Percentiles rank a stretch among this genome's conserved stretches.
Evolutionary conservation across 2,888 invertebrate genomes (phyloP).

Genomic region (Cremastinae sp.): DNA sequence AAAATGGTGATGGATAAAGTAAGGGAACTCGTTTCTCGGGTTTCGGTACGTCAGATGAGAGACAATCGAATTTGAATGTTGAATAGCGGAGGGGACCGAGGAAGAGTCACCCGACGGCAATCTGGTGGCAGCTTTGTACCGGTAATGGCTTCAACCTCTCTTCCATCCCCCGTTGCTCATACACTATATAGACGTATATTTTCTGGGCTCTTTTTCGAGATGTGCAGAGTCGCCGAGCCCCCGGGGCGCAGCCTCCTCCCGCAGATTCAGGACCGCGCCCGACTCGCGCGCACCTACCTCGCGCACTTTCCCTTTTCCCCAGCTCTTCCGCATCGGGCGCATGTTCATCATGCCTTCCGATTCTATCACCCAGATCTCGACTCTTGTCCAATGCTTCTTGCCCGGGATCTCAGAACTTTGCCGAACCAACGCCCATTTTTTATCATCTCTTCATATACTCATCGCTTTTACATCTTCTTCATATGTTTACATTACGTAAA

Average conservation of each 20-base stretch:
- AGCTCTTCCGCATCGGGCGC: conserved; percentile 29
- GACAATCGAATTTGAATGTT: conserved; percentile 80
- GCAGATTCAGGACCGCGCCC: conserved; percentile 56
- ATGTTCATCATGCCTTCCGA: conserved; percentile 22
- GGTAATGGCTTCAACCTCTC: conserved; percentile 78
- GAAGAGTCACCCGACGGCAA: conserved; percentile 77
- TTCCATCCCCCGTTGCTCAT: conserved; percentile 56
- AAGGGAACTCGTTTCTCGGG: conserved; percentile 56
- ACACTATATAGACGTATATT: too few species aligned
- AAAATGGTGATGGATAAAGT: conserved; percentile 57
- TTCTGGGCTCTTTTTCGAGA: conserved; percentile 64
- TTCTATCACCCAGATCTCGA: conserved; percentile 34
- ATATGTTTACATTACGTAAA: too few species aligned
- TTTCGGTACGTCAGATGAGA: conserved; percentile 77
- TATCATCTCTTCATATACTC: not conserved
- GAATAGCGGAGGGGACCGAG: conserved; percentile 79
- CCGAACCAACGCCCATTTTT: conserved; percentile 53
- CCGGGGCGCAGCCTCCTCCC: conserved; percentile 51
- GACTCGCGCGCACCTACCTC: conserved; percentile 50
- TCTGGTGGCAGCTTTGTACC: conserved; percentile 80
- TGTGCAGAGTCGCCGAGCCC: conserved; percentile 53
- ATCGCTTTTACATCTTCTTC: not conserved
- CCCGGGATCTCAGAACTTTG: conserved; percentile 53
- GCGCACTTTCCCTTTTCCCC: conserved; percentile 47
- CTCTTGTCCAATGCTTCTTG: conserved; percentile 56